Percentiles rank a stretch among this genome's conserved stretches.
phyloP scores from a whole-genome alignment of 2,113 vertebrate genomes.

The Coptodon bakossiorum region DNA sequence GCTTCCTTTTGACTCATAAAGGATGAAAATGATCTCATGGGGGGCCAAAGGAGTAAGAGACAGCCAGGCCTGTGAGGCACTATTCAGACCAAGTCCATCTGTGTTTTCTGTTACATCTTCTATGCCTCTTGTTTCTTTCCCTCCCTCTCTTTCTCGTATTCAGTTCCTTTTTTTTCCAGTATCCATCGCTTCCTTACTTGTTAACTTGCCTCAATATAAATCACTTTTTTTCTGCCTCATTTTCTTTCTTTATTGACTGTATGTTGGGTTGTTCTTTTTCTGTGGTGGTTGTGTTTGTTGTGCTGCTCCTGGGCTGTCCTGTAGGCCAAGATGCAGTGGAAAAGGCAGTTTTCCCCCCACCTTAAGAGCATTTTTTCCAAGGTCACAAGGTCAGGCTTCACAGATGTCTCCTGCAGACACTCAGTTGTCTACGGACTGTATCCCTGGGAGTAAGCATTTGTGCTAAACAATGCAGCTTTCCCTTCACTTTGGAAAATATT shows the following conservation, averaged over 20 bases:
- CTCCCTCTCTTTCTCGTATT: not conserved
- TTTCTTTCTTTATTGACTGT: not conserved
- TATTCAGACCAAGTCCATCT: conserved; percentile 25
- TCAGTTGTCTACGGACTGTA: conserved; percentile 83
- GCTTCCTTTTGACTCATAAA: conserved; percentile 75
- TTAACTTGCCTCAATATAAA: not conserved
- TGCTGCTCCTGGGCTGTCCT: conserved; percentile 63
- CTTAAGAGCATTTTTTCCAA: conserved; percentile 86
- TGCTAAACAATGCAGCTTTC: conserved; percentile 77
- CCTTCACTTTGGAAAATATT: conserved; percentile 65
- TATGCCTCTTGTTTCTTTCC: not conserved
- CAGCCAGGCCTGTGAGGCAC: conserved; percentile 61
- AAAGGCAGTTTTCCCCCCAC: conserved; percentile 72
- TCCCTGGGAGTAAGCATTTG: conserved; percentile 76
- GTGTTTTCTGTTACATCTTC: conserved; percentile 5
- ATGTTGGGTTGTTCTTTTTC: conserved; percentile 27
- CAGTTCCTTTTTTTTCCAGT: not conserved
- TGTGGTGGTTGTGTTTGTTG: conserved; percentile 58
- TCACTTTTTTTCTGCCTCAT: not conserved
- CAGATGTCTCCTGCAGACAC: conserved; percentile 89
- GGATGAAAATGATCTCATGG: conserved; percentile 76
- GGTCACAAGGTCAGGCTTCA: conserved; percentile 85
- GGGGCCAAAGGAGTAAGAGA: conserved; percentile 44
- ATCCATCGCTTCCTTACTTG: not conserved
- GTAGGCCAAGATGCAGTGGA: conserved; percentile 69